Conservation (phyloP, 2,888 invertebrate species). For the Eupeodes latifasciatus region DNA sequence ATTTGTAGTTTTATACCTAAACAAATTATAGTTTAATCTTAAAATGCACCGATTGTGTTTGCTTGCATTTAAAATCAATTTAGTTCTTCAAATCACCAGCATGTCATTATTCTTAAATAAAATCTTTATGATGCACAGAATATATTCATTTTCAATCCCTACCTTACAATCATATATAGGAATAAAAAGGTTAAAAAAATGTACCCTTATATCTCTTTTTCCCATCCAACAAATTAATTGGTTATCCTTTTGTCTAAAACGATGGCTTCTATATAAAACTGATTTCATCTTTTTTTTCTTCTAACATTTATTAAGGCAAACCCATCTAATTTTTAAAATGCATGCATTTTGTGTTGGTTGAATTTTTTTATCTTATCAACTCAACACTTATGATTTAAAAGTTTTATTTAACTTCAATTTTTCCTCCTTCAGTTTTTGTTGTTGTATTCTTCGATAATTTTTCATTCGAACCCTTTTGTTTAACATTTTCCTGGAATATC, state of each 20-base stretch:
- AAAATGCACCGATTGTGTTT: neutral
- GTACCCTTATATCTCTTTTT: neutral
- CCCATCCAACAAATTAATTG: constrained; percentile 9
- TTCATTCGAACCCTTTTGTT: neutral
- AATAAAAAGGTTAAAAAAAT: neutral
- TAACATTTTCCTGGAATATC: neutral
- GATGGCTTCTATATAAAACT: constrained; percentile 20
- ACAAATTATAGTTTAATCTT: no score
- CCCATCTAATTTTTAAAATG: neutral
- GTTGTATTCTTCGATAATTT: neutral
- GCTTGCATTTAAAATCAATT: constrained; percentile 5
- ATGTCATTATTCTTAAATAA: neutral
- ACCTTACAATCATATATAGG: neutral
- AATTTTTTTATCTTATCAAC: constrained; percentile 7
- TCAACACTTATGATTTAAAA: constrained; percentile 4
- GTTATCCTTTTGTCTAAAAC: constrained; percentile 1
- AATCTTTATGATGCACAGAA: neutral
- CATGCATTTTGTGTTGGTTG: neutral
- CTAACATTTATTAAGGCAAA: no score
- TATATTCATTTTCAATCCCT: neutral
- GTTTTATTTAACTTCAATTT: neutral
- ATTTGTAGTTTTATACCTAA: no score
- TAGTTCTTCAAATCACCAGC: constrained; percentile 8
- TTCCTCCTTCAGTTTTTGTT: neutral
- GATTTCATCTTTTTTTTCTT: neutral